Evolutionary conservation across 1,140 invertebrate species (phyloP), one percentile per base, ranked within the genome.

Genomic region (Chrysomallon squamiferum): DNA sequence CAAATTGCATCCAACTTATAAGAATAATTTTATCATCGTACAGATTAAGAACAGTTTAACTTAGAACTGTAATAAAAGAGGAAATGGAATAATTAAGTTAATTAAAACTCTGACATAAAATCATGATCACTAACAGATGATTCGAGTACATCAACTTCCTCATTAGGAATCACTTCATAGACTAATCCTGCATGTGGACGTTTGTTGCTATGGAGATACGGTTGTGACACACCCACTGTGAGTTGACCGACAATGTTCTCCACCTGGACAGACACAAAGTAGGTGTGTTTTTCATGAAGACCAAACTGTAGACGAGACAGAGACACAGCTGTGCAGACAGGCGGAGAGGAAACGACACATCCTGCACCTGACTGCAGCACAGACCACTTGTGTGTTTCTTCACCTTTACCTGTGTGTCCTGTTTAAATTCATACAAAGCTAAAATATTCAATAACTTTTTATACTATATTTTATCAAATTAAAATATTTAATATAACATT

Each of bases 261-360:
- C 22, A 54, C 50, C 11, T 30, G 22, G 50, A 54, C 50, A 27
- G 50, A 54, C n/a, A 54, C 50, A 29, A 54, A 54, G 50, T 54
- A 54, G 25, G 50, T 54, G 50, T 54, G 50, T 25, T 30, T 54
- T 15, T 54, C 18, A 13, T 54, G 50, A 30, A 54, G 50, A 1
- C 29, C 50, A 15, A 25, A 54, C 5, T 54, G 50, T 6, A 54
- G 50, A 30, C 25, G 18, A 15, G 50, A 27, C 22, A 29, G 3
- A 30, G 50, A 15, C 3, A 54, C 6, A 27, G 50, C 50, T 22
- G 50, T 54, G 25, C 50, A 54, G 15, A 30, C 29, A 30, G 50
- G 50, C 25, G 50, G 50, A 2, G 50, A 54, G 15, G 50, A 27
- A 25, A 54, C 15, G 18, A 30, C 29, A 54, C 50, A 54, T 5